Evolutionary conservation across 1,140 invertebrate genomes (phyloP), one percentile per base, ranked within the genome.

Genomic region (Eciton burchellii): DNA sequence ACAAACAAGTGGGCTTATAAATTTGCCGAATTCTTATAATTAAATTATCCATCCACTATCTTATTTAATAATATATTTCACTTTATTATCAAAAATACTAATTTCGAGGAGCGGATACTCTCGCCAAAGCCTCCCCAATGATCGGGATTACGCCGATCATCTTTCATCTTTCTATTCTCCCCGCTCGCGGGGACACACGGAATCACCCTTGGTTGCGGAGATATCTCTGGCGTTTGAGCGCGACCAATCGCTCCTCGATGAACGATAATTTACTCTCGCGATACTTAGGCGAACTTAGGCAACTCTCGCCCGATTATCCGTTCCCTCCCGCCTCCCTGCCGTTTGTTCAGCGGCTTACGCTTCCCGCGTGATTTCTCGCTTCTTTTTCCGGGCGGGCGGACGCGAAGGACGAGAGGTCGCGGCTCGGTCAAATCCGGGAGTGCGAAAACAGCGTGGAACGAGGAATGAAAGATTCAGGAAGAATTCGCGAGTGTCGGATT

Each of bases 401-500:
- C n/a, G 41, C 14, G 43, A 14, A 14, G 63, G 14, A 26, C 49
- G n/a, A 29, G 35, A 81, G 73, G 77, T 21, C 68, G 54, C 21
- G 16, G 21, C 24, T 56, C 26, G 11, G 21, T 60, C 60, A 76
- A 82, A 82, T 82, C 85, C 49, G 60, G 65, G 70, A 47, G 71
- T 85, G 84, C 62, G 63, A 85, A 85, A 83, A 77, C 83, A 77
- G 59, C 47, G 49, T n/a, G 63, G 43, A 45, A 29, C 35, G 74
- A 47, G 21, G 68, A 70, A 88, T 81, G 88, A 88, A 56, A 84
- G 79, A 86, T 89, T 89, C 73, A 84, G 26, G 47, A 19, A 54
- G 81, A n/a, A n/a, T 66, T 68, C 59, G 59, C 45, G 26, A 26
- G 77, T 19, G 3, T n/a, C 9, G 59, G 65, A 79, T 71, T 87